A percentile compares a stretch with the other conserved stretches of the same genome.
phyloP scores from a whole-genome alignment of 2,888 invertebrate genomes.

The Invenusta paracnida region DNA sequence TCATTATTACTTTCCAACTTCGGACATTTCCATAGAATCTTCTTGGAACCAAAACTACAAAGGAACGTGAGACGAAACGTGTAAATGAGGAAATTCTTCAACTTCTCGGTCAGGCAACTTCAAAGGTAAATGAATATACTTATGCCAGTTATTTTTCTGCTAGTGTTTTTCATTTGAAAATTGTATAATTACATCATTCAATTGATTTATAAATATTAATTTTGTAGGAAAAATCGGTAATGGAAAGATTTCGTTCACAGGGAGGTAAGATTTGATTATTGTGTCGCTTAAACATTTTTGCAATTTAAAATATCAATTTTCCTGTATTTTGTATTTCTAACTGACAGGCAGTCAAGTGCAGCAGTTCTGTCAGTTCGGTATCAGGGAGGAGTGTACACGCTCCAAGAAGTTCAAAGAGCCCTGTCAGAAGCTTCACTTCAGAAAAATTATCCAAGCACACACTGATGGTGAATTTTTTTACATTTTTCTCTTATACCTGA shows the following conservation, averaged over 20 bases:
- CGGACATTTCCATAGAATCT: conserved; percentile 67
- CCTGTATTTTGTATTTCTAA: background rate
- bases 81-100: conserved; percentile 91
- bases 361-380: conserved; percentile 94
- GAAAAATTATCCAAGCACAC: conserved; percentile 88
- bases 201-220: background rate
- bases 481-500: conserved; percentile 5
- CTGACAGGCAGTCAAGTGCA: conserved; percentile 60
- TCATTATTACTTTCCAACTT: background rate
- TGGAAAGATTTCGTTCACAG: conserved; percentile 89
- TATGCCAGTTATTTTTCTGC: too few species aligned
- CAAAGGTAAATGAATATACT: too few species aligned
- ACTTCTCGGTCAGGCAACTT: conserved; percentile 72
- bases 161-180: background rate
- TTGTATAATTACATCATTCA: background rate
- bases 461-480: conserved; percentile 69
- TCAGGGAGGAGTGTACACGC: conserved; percentile 75
- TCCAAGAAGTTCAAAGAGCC: conserved; percentile 62
- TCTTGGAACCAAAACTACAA: conserved; percentile 82
- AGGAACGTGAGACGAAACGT: conserved; percentile 89
- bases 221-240: conserved; percentile 72
- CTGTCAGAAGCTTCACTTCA: conserved; percentile 87
- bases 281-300: conserved; percentile 16
- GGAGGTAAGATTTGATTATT: conserved; percentile 70
- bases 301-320: background rate